Evolutionary conservation across 2,797 vertebrate species (phyloP), one percentile per base, ranked within the genome.

Genomic region (Rachycentron canadum): DNA sequence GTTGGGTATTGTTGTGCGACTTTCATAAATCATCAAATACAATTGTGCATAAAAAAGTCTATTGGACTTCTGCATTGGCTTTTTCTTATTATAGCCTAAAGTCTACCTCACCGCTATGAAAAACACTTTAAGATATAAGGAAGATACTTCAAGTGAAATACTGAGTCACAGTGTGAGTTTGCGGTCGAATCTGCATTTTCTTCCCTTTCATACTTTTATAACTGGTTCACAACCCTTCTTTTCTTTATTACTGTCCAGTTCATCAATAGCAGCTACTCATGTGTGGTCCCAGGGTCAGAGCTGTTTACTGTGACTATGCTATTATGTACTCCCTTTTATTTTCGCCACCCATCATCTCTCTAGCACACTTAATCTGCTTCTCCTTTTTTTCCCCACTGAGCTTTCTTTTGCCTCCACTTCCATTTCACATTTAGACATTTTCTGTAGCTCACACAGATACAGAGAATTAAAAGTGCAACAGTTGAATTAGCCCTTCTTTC

Each of bases 191-290:
- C 17, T 26, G 4, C 49, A 63, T 52, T 69, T 59, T n/a, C 36
- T 38, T n/a, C 36, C 40, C 16, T 34, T n/a, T 69, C n/a, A 14
- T 9, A 38, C 23, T 61, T 50, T 61, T 7, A 23, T 21, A n/a
- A 50, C 12, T 11, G 30, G 32, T 58, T 69, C 41, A 40, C 2
- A 36, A 25, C 50, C 13, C 26, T 34, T n/a, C 40, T 59, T 55
- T 2, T 55, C n/a, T 52, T 23, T 43, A 30, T 40, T 23, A 34
- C 34, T 68, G 25, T 60, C 38, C 9, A 52, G 25, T 10, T 70
- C 17, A 36, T 74, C 45, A 40, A 52, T n/a, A 58, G 56, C 76
- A 78, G 67, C 23, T 79, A 40, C 56, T 77, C 50, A 7, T 55
- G 17, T 65, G n/a, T 52, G 14, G 52, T 66, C 55, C 50, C 19